A percentile compares a stretch with the other conserved stretches of the same genome.
phyloP scores from a whole-genome alignment of 1,140 invertebrate genomes.

The Lycorma delicatula region DNA sequence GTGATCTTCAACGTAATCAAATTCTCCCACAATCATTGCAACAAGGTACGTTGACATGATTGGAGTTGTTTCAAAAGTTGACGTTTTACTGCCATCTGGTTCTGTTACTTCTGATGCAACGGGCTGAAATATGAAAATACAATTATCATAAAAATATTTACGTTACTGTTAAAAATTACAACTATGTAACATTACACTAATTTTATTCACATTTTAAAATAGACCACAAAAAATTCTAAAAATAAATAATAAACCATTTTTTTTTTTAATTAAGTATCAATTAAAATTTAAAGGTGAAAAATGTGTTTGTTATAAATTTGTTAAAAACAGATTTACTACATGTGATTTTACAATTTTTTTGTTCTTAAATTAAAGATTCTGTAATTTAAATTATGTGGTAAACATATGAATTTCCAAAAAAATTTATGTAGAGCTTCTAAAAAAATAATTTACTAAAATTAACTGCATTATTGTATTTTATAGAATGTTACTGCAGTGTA shows the following conservation, averaged over 20 bases:
- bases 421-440: too few species aligned
- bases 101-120: slow-evolving; percentile 48
- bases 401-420: too few species aligned
- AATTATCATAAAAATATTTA: neutral
- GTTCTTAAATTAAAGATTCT: too few species aligned
- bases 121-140: slow-evolving; percentile 42
- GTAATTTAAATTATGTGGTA: too few species aligned
- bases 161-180: neutral
- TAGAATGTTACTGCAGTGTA: too few species aligned
- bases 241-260: slow-evolving; percentile 16
- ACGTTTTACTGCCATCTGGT: slow-evolving; percentile 45
- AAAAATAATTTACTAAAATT: too few species aligned
- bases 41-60: slow-evolving; percentile 96
- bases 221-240: slow-evolving; percentile 9
- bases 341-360: too few species aligned
- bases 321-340: too few species aligned
- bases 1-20: slow-evolving; percentile 80
- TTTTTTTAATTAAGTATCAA: too few species aligned
- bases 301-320: too few species aligned
- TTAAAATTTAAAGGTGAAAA: too few species aligned
- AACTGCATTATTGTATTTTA: too few species aligned
- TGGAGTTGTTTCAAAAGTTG: slow-evolving; percentile 78
- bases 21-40: slow-evolving; percentile 88
- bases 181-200: slow-evolving; percentile 10
- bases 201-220: neutral